Percentiles rank a stretch among this genome's conserved stretches.
Conservation (phyloP, 2,113 vertebrate species). For the Hoplias malabaricus region DNA sequence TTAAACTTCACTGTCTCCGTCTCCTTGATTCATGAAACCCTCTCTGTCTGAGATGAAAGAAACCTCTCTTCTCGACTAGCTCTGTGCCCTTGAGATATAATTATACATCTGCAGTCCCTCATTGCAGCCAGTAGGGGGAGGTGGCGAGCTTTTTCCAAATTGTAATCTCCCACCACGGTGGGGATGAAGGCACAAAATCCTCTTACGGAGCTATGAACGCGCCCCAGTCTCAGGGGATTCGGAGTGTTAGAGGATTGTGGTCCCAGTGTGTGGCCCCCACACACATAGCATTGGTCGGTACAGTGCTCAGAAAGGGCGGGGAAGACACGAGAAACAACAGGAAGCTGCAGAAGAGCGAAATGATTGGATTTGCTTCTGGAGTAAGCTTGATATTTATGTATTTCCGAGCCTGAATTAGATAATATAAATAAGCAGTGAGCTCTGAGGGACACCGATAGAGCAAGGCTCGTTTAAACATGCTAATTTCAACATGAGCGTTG, state of each 20-base stretch:
- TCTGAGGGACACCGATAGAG: not conserved
- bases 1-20: slow-evolving; percentile 63
- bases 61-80: slow-evolving; percentile 41
- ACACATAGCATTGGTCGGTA: slow-evolving; percentile 46
- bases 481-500: not conserved
- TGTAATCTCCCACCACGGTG: not conserved
- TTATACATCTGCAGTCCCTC: slow-evolving; percentile 46
- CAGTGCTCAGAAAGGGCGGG: slow-evolving; percentile 37
- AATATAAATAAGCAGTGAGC: not conserved
- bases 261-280: slow-evolving; percentile 19
- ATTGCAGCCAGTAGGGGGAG: slow-evolving; percentile 68
- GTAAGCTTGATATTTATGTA: not conserved
- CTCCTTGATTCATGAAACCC: slow-evolving; percentile 61
- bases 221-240: not conserved
- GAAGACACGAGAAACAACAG: not conserved
- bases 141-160: slow-evolving; percentile 53
- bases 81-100: slow-evolving; percentile 62
- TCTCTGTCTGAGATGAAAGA: slow-evolving; percentile 63
- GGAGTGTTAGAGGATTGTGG: slow-evolving; percentile 18
- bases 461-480: not conserved
- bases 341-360: not conserved
- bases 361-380: not conserved
- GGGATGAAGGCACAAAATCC: slow-evolving; percentile 41
- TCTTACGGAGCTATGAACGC: slow-evolving; percentile 48
- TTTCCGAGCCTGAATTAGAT: not conserved